These are phyloP conservation scores for Mastacembelus armatus DNA, from an alignment of 2,797 vertebrate species.

Conservation along the genomic window DNA sequence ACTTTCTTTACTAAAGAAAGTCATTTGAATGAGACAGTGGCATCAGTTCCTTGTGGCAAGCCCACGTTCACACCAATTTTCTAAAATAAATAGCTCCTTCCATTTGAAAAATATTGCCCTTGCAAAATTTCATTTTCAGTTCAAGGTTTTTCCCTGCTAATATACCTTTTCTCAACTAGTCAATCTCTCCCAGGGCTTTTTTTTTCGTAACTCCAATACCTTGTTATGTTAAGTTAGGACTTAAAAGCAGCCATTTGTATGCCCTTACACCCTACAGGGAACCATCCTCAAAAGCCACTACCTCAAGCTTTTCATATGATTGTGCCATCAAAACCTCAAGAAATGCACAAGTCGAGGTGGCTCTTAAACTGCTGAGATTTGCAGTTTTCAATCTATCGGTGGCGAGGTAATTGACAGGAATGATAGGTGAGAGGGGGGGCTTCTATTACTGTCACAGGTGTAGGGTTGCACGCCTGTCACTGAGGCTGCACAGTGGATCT, in stretches of 20 bases:
- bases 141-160: conserved; percentile 18
- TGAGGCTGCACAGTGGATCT: conserved; percentile 64
- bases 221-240: conserved; percentile 72
- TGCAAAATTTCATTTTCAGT: conserved; percentile 21
- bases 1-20: neutral
- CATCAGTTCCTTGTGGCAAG: neutral
- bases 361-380: conserved; percentile 71
- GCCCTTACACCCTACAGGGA: conserved; percentile 66
- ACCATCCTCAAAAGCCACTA: conserved; percentile 55
- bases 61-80: conserved; percentile 3
- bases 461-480: conserved; percentile 52
- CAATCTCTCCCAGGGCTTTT: conserved; percentile 15
- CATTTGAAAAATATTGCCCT: conserved; percentile 23
- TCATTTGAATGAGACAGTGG: conserved; percentile 1
- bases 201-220: conserved; percentile 52
- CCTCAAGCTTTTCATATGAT: conserved; percentile 63
- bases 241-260: conserved; percentile 68
- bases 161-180: conserved; percentile 32
- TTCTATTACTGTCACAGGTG: conserved; percentile 74
- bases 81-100: conserved; percentile 25
- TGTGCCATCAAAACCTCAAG: conserved; percentile 66
- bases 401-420: conserved; percentile 74
- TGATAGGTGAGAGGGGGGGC: conserved; percentile 53
- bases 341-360: conserved; percentile 54
- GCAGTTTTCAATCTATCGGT: conserved; percentile 61